Base-by-base conservation (phyloP, 2,113 vertebrate species). In the Sinocyclocheilus rhinocerous region DNA sequence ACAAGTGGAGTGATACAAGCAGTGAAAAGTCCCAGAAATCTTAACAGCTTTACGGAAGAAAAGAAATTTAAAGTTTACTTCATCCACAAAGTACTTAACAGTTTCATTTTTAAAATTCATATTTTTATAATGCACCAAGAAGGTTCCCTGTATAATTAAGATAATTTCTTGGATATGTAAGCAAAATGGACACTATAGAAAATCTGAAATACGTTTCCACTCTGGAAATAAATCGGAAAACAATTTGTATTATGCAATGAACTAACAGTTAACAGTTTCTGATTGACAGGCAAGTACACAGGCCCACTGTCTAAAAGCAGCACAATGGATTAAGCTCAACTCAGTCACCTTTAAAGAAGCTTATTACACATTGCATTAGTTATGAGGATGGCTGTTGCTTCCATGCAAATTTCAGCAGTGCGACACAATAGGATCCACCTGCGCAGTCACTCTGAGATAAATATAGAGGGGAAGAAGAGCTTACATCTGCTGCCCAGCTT, bases 401-500 rank as follows among this genome's bases (percentile, higher is more conserved):
- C 78, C 76, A 84, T 86, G 73, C 18, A 70, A 77, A 80, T 85
- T 86, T 76, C 69, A 82, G 79, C 48, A 50, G 61, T 67, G 78
- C 52, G 57, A 83, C 84, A 57, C 87, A 77, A 86, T 87, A 81
- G 48, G 78, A 81, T 88, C 84, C 88, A 92, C 91, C 91, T 91
- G 91, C 67, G 26, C 83, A 55, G 39, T 15, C 22, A 84, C 63
- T 48, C 45, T 48, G 69, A 86, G 89, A 88, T 88, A 84, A 86
- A 91, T 86, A 73, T 26, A 84, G 75, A 86, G 81, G 15, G 52
- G 63, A 61, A 77, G 76, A 24, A 18, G 20, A 73, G 82, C 79
- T 78, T 80, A 90, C 87, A 89, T 91, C 88, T 91, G 89, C 86
- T 86, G 69, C 67, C 85, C 89, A 90, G 88, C 91, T 91, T 85